A percentile compares a stretch with the other conserved stretches of the same genome.
These are phyloP conservation scores for Harpagoxenus sublaevis DNA, from an alignment of 2,888 invertebrate species.

Conservation along the genomic window DNA sequence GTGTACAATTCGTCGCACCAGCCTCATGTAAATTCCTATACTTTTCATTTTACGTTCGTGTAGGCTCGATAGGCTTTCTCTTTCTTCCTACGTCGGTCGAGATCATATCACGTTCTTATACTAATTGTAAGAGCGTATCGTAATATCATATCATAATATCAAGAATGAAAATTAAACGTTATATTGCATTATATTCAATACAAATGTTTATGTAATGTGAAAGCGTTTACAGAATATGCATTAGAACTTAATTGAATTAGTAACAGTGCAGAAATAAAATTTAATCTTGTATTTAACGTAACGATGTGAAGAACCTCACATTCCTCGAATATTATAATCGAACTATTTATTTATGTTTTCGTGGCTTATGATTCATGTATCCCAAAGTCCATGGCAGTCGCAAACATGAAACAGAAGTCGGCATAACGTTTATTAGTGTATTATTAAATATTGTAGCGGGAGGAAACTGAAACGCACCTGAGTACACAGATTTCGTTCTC, in stretches of 20 bases:
- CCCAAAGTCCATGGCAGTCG: not conserved
- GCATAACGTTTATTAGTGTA: constrained; percentile 2
- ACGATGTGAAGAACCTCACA: not conserved
- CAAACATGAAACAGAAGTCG: constrained; percentile 7
- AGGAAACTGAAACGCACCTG: not conserved
- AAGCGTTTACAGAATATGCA: not conserved
- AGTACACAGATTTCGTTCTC: constrained; percentile 14
- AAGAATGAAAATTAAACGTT: constrained; percentile 27
- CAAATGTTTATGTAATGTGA: constrained; percentile 27
- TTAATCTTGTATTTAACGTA: not conserved
- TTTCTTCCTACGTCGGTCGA: constrained; percentile 26
- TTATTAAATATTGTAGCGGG: constrained; percentile 8
- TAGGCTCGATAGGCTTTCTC: constrained; percentile 44
- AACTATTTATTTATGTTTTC: not conserved
- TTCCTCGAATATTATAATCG: not conserved
- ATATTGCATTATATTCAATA: constrained; percentile 24
- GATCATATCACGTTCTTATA: constrained; percentile 34
- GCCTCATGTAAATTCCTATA: not conserved
- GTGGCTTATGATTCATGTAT: not conserved
- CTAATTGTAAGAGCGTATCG: not conserved
- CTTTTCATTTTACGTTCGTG: constrained; percentile 44
- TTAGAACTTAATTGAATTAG: not conserved
- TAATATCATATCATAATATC: constrained; percentile 31
- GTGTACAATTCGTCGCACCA: not conserved
- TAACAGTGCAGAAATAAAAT: constrained; percentile 3